Percentiles rank a stretch among this genome's conserved stretches.
Evolutionary conservation across 2,888 invertebrate species (phyloP).

Genomic region (Nomada fucata): DNA sequence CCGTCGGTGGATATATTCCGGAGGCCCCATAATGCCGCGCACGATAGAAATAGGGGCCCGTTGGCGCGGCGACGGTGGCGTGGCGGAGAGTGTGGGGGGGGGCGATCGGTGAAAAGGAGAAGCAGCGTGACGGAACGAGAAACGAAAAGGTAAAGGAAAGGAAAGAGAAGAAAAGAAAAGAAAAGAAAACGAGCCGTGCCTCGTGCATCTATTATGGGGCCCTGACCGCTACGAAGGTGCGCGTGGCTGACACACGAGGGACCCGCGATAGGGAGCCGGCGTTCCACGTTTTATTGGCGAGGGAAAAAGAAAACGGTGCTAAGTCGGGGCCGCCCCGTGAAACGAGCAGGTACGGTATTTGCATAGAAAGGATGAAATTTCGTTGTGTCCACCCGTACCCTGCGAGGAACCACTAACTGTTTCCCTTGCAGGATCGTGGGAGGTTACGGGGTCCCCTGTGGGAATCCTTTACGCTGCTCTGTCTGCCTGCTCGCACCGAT

Average conservation of each 20-base stretch:
- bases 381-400: conserved; percentile 27
- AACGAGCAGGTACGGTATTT: conserved; percentile 72
- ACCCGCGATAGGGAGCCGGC: conserved; percentile 70
- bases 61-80: not conserved
- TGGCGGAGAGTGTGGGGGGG: not conserved
- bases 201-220: conserved; percentile 82
- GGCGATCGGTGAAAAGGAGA: not conserved
- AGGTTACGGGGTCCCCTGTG: conserved; percentile 67
- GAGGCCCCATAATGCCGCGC: conserved; percentile 67
- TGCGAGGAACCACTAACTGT: conserved; percentile 65
- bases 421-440: conserved; percentile 73
- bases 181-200: conserved; percentile 77
- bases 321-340: conserved; percentile 51
- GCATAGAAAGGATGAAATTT: conserved; percentile 77
- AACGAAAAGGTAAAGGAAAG: conserved; percentile 14
- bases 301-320: conserved; percentile 69
- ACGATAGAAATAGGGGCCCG: conserved; percentile 40
- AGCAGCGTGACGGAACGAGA: not conserved
- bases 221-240: conserved; percentile 79
- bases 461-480: conserved; percentile 70
- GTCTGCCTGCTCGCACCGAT: conserved; percentile 35
- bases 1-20: conserved; percentile 64
- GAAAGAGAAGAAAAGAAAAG: conserved; percentile 40
- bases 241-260: conserved; percentile 84
- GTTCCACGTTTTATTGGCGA: conserved; percentile 78